phyloP scores from a whole-genome alignment of 2,888 invertebrate species.

The Eupeodes latifasciatus region DNA sequence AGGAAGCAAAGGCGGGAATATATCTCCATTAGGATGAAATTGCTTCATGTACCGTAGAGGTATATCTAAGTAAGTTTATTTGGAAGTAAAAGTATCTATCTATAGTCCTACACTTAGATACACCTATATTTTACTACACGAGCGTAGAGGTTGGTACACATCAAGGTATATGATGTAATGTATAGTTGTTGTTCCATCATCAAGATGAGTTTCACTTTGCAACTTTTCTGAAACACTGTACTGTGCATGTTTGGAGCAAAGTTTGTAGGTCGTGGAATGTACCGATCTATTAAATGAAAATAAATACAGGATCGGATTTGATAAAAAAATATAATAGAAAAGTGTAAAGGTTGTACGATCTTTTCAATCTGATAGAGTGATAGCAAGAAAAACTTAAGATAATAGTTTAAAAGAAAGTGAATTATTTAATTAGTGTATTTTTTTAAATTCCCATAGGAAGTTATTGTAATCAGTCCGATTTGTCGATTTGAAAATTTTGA shows the following conservation, averaged over 20 bases:
- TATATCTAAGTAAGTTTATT: conserved; percentile 34
- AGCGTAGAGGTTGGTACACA: neutral
- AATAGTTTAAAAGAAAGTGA: too few relatives aligned
- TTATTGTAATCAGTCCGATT: too few relatives aligned
- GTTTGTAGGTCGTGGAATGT: conserved; percentile 69
- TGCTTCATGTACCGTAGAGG: conserved; percentile 57
- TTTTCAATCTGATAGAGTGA: too few relatives aligned
- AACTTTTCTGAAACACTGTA: conserved; percentile 55
- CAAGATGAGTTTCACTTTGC: conserved; percentile 72
- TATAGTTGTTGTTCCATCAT: conserved; percentile 58
- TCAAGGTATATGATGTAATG: neutral
- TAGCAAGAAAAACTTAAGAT: too few relatives aligned
- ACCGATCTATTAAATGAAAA: conserved; percentile 14
- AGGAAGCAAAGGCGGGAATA: conserved; percentile 61
- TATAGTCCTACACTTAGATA: conserved; percentile 13
- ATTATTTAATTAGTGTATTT: too few relatives aligned
- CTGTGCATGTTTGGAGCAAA: conserved; percentile 54
- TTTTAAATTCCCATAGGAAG: too few relatives aligned
- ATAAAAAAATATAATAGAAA: too few relatives aligned
- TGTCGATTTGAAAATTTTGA: too few relatives aligned
- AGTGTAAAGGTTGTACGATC: too few relatives aligned
- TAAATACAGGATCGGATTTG: conserved; percentile 15
- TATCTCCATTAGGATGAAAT: conserved; percentile 76
- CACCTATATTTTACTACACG: neutral
- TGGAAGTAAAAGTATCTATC: conserved; percentile 15